Evolutionary conservation across 2,113 vertebrate genomes (phyloP), one percentile per base, ranked within the genome.

Genomic region (Fregetta grallaria): DNA sequence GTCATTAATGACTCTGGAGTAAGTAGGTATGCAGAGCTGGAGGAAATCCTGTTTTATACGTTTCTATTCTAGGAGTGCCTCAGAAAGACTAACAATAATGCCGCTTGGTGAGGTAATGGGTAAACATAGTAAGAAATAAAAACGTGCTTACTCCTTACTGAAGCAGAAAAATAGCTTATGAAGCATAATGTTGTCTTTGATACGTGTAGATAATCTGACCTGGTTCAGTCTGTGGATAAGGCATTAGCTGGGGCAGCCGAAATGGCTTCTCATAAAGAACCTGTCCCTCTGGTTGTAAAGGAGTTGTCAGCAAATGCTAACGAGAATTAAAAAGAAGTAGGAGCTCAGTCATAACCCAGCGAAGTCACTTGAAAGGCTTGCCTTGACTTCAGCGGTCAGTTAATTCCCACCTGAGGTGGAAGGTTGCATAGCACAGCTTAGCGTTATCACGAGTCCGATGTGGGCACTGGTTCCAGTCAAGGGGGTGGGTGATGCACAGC

Each of bases 11-110:
- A 92, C 91, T 94, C 32, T 65, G 80, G 78, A 86, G 61, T 95
- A 96, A 97, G 95, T 96, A 93, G 89, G 86, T 95, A 36, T 71
- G 87, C 94, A 97, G 91, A 94, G 74, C 82, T 77, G 62, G 78
- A 90, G 95, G 97, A 97, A 97, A 97, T 97, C 96, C 97, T 97
- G 97, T 92, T 87, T 95, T 94, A 92, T 92, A 86, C 0, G 1
- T 71, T 96, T 91, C 94, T 96, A 70, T 95, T 95, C 94, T 88
- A 83, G 78, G 85, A 85, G 74, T 94, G 55, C 76, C 76, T 95
- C 82, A 95, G 67, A 85, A 93, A 81, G 78, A 78, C 74, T 73
- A 96, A 96, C 96, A 95, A 83, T 91, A 92, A 90, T 67, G 72
- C 74, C 1, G 7, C 80, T 90, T 18, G 32, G 66, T 97, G 96